Base-by-base conservation (phyloP, 2,888 invertebrate species). In the Quadriops clusia region DNA sequence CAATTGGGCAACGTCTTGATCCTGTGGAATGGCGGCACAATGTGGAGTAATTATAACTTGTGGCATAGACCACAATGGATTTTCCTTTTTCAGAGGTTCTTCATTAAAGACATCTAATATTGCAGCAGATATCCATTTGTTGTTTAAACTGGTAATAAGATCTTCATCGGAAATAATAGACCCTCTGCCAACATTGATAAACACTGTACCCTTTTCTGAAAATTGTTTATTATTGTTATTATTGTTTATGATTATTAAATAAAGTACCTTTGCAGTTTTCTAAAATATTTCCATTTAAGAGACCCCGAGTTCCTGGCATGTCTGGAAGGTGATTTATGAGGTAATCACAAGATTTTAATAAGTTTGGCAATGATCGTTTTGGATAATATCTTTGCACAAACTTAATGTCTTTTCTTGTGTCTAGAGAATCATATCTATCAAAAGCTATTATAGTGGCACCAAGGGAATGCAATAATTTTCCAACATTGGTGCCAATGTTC, bases 101-200 rank as follows among this genome's bases (percentile, higher is more conserved):
- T 45, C 41, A 34, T 59, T 54, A 49, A 68, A 68, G 11, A 72
- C 72, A 51, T 73, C 72, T 22, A 72, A 51, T 41, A 71, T 62
- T 23, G 70, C 71, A 20, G 59, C 66, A 2, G 64, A 60, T 28
- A 73, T 51, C 70, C 70, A 72, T 10, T 59, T 56, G 16, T 63
- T 49, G 27, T 64, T 53, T 17, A 74, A 42, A 8, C 72, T 70
- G 25, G 57, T 52, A 4, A 72, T 39, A 17, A 74, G 49, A 37
- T 63, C 62, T 2, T 44, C 39, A 46, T 72, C 70, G 34, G 53
- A 54, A 9, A 72, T 64, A n/a, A 72, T 51, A 37, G 61, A 61
- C 17, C 72, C 70, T 46, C 72, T 53, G 2, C 72, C 73, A 33
- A 72, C 57, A 46, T 73, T 74, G n/a, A 73, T 67, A 40, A 73